A percentile compares a stretch with the other conserved stretches of the same genome.
phyloP scores from a whole-genome alignment of 1,140 invertebrate species.

The Heliconius congener region DNA sequence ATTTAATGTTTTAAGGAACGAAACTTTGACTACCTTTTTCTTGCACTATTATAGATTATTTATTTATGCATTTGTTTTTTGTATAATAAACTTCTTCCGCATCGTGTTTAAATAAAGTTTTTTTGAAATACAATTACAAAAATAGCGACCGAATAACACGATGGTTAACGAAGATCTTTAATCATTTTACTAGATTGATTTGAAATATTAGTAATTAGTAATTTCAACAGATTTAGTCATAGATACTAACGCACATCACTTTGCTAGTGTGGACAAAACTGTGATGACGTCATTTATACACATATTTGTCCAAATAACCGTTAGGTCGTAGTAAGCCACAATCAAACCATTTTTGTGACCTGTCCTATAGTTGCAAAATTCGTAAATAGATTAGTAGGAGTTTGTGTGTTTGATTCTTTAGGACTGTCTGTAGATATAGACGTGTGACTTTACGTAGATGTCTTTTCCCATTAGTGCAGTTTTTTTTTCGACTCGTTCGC shows the following conservation, averaged over 20 bases:
- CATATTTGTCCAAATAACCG: constrained; percentile 53
- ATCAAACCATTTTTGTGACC: constrained; percentile 56
- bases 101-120: constrained; percentile 71
- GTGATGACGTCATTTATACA: constrained; percentile 52
- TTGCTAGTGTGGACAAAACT: constrained; percentile 61
- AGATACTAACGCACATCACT: constrained; percentile 60
- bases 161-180: constrained; percentile 45
- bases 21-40: constrained; percentile 74
- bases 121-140: constrained; percentile 44
- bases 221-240: constrained; percentile 31
- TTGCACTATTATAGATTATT: constrained; percentile 77
- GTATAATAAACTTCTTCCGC: constrained; percentile 67
- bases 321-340: constrained; percentile 73
- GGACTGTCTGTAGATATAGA: constrained; percentile 64
- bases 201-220: constrained; percentile 31
- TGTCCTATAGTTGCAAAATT: constrained; percentile 81
- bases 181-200: constrained; percentile 29
- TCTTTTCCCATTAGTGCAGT: constrained; percentile 51
- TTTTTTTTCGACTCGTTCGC: constrained; percentile 44
- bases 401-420: constrained; percentile 60
- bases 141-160: constrained; percentile 35
- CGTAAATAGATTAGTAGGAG: constrained; percentile 54
- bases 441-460: constrained; percentile 58
- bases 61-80: constrained; percentile 59
- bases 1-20: constrained; percentile 80